phyloP scores from a whole-genome alignment of 2,113 vertebrate genomes.

The Glareola pratincola region DNA sequence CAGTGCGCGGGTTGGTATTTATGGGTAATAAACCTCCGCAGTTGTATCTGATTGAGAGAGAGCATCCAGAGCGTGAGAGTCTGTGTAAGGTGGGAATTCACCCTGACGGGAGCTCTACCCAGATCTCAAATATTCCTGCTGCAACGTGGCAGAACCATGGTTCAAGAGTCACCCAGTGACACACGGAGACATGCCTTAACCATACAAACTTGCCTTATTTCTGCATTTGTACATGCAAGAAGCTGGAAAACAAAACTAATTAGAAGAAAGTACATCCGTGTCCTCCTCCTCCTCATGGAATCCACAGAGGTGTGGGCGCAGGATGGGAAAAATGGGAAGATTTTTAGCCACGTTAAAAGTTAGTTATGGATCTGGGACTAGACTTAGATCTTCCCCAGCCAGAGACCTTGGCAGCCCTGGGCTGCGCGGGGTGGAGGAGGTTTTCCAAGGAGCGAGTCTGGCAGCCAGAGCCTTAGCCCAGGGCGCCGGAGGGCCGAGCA shows the following conservation, averaged over 20 bases:
- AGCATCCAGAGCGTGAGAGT: not conserved
- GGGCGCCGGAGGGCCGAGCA: not conserved
- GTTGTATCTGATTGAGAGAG: rapidly evolving
- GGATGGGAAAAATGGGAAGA: not conserved
- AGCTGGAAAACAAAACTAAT: not conserved
- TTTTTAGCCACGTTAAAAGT: not conserved
- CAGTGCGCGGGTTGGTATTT: not conserved
- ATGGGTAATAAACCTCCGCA: not conserved
- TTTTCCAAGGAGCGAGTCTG: not conserved
- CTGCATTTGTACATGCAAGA: not conserved
- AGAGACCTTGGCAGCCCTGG: not conserved
- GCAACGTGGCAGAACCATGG: not conserved
- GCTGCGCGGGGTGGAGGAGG: not conserved
- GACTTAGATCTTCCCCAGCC: not conserved
- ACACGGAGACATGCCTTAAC: rapidly evolving
- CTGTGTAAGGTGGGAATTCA: not conserved
- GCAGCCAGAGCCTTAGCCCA: not conserved
- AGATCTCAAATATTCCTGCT: not conserved
- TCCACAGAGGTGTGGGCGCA: not conserved
- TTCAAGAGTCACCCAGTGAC: not conserved
- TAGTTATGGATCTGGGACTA: not conserved
- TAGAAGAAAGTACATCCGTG: not conserved
- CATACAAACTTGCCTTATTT: not conserved
- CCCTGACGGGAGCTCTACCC: not conserved
- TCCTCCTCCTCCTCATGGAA: not conserved